Evolutionary conservation across 1,140 invertebrate species (phyloP).

Genomic region (Atopsyche davidsoni): DNA sequence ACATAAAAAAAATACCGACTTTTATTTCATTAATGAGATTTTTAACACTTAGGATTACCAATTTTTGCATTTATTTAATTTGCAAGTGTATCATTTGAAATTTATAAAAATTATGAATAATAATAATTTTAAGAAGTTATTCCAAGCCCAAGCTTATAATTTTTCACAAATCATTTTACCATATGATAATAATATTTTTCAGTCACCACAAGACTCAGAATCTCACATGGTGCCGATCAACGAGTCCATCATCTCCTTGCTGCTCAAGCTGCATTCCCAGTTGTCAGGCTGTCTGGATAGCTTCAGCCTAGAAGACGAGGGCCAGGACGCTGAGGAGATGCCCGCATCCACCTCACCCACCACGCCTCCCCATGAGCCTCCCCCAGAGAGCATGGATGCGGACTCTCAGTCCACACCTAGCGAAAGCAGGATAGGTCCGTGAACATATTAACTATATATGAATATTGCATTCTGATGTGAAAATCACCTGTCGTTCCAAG

Average conservation of each 20-base stretch:
- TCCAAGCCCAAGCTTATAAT: too few species aligned
- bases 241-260: conserved; percentile 86
- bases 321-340: conserved; percentile 25
- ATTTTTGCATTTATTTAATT: too few species aligned
- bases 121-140: too few species aligned
- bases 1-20: too few species aligned
- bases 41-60: too few species aligned
- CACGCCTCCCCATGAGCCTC: neutral
- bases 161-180: too few species aligned
- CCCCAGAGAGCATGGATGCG: conserved; percentile 3
- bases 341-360: neutral
- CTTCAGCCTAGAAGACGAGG: conserved; percentile 50
- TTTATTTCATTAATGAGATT: too few species aligned
- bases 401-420: neutral
- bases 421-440: conserved; percentile 26
- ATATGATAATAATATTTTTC: conserved; percentile 10
- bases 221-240: conserved; percentile 61
- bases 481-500: too few species aligned
- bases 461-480: too few species aligned
- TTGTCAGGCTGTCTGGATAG: conserved; percentile 76
- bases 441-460: too few species aligned
- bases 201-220: conserved; percentile 30
- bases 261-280: conserved; percentile 90
- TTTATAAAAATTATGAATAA: too few species aligned
- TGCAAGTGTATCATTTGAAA: too few species aligned